A percentile compares a stretch with the other conserved stretches of the same genome.
These are phyloP conservation scores for Ormyrus rosae DNA, from an alignment of 2,888 invertebrate species.

Conservation along the genomic window DNA sequence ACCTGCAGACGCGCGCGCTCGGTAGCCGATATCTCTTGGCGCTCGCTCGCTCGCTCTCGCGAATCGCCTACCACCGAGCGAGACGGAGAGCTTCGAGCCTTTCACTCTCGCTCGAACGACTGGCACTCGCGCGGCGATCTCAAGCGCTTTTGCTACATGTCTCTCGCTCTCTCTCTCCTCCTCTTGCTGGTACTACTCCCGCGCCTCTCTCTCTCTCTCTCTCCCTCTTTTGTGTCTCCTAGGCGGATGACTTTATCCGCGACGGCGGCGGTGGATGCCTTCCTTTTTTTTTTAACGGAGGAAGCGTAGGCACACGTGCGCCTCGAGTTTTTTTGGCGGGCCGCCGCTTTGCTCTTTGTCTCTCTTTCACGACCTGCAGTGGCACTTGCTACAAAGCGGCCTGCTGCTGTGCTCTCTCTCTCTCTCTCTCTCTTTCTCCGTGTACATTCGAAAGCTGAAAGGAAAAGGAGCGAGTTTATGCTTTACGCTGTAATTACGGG, in stretches of 20 bases:
- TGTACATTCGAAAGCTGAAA: background rate
- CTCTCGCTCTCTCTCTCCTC: constrained; percentile 12
- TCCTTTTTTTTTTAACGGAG: background rate
- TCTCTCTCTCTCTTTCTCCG: background rate
- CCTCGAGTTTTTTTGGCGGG: background rate
- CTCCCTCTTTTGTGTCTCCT: background rate
- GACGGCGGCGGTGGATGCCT: too few species aligned
- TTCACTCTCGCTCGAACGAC: constrained; percentile 53
- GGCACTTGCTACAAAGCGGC: too few species aligned
- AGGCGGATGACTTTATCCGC: too few species aligned
- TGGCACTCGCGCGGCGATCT: constrained; percentile 34
- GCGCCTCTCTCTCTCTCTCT: background rate
- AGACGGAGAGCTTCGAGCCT: constrained; percentile 37
- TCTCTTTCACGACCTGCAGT: background rate
- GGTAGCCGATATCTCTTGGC: background rate
- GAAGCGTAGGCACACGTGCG: constrained; percentile 6
- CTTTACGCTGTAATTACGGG: background rate
- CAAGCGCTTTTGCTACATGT: constrained; percentile 17
- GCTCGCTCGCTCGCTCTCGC: background rate
- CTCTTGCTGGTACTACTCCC: background rate
- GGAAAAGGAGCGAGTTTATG: background rate
- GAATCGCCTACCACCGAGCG: too few species aligned
- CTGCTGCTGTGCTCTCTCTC: background rate
- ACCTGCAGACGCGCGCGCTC: background rate
- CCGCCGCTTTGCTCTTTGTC: constrained; percentile 4